Evolutionary conservation across 1,140 invertebrate species (phyloP), one percentile per base, ranked within the genome.

Genomic region (Arion vulgaris): DNA sequence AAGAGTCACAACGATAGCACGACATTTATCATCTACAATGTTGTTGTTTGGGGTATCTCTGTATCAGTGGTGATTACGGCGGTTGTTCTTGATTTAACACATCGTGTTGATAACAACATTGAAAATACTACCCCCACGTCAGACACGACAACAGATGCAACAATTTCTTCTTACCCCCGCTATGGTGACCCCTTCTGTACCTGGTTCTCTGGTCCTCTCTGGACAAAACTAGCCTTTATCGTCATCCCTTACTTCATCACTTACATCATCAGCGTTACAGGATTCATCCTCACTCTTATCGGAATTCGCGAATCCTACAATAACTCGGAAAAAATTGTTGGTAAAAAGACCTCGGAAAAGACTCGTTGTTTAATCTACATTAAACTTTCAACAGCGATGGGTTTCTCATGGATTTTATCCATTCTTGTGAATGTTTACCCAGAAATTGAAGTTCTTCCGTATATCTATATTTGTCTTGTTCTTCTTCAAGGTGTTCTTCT

Each of bases 311-410:
- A 39, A 19, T 39, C 71, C 11, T 23, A 23, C 36, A 73, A 39
- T 11, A n/a, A 4, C 38, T 39, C 71, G n/a, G 71, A 39, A 26
- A 73, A 73, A 73, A 26, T 36, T n/a, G 38, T 19, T 4, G 1
- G 7, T 1, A 73, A 39, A 49, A 71, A 71, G 34, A 2, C 38
- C 26, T 73, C 71, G 38, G 71, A 73, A 4, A 39, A 28, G n/a
- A 26, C 41, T 23, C 38, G 17, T 73, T 73, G 71, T 19, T n/a
- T 73, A 23, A 73, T 73, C 71, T 73, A 39, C 71, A 26, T 73
- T 4, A 73, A 73, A 49, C 71, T 73, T 0, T 73, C 71, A 1
- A 73, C 71, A 7, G 71, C 71, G 4, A 73, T 73, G 71, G 71
- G 71, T 11, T 73, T 73, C 26, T 26, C 71, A 0, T 73, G 71